Evolutionary conservation across 2,888 invertebrate genomes (phyloP).

Genomic region (Meloe dianella): DNA sequence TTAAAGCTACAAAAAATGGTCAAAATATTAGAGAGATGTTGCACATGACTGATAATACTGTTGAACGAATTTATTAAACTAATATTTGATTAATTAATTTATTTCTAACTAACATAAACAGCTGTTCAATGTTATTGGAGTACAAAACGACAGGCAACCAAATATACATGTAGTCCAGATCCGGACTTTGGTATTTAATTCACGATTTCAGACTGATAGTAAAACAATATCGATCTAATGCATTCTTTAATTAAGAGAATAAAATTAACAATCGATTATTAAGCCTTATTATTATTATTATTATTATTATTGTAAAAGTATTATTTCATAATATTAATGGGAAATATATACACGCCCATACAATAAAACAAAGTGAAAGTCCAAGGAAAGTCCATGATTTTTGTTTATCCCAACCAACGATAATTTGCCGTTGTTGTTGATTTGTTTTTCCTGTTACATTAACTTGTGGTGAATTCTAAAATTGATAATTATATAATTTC

Average conservation of each 20-base stretch:
- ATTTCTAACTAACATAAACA: background rate
- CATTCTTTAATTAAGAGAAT: background rate
- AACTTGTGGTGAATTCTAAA: background rate
- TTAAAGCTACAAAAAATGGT: background rate
- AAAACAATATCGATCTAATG: background rate
- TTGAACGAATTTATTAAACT: background rate
- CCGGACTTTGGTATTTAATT: background rate
- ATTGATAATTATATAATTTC: background rate
- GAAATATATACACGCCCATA: slow-evolving; percentile 62
- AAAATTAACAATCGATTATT: background rate
- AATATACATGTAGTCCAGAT: background rate
- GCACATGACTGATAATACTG: background rate
- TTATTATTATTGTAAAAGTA: slow-evolving; percentile 18
- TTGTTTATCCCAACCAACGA: slow-evolving; percentile 61
- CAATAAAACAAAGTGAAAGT: slow-evolving; percentile 55
- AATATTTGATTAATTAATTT: background rate
- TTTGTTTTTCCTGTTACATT: slow-evolving; percentile 17
- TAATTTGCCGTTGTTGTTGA: slow-evolving; percentile 42
- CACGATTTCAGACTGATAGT: background rate
- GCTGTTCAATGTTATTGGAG: background rate
- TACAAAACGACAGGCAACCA: background rate
- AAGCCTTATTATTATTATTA: background rate
- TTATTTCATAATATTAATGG: slow-evolving; percentile 43
- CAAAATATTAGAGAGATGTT: background rate
- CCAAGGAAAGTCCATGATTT: slow-evolving; percentile 56